Percentiles rank a stretch among this genome's conserved stretches.
Evolutionary conservation across 2,797 vertebrate species (phyloP).

Genomic region (Hirundo rustica): DNA sequence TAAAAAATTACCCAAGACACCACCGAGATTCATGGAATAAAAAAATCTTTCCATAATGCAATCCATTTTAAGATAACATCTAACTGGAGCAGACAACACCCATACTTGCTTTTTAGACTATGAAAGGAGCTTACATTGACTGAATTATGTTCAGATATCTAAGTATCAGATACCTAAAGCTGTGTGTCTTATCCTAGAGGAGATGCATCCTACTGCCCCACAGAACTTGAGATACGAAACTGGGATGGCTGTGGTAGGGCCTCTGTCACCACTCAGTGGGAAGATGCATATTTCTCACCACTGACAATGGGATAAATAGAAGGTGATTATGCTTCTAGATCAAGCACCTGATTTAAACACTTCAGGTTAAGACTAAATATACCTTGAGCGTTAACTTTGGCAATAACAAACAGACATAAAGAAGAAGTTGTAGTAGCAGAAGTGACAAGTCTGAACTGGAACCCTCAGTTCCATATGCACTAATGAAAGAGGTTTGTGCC

Average conservation of each 20-base stretch:
- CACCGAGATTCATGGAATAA: background rate
- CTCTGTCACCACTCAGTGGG: background rate
- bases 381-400: background rate
- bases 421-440: background rate
- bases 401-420: background rate
- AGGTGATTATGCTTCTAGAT: background rate
- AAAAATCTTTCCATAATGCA: background rate
- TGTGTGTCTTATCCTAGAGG: background rate
- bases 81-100: background rate
- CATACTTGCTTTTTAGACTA: background rate
- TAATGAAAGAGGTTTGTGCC: background rate
- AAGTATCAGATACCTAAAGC: background rate
- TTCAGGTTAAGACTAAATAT: background rate
- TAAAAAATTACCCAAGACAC: background rate
- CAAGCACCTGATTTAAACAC: background rate
- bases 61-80: constrained; percentile 18
- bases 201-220: background rate
- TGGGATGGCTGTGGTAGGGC: background rate
- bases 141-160: background rate
- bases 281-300: background rate
- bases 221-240: background rate
- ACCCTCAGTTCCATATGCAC: background rate
- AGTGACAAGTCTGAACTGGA: background rate
- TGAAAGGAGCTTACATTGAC: background rate
- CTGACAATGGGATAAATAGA: background rate